Evolutionary conservation across 2,888 invertebrate genomes (phyloP), one percentile per base, ranked within the genome.

Genomic region (Oeneis ivallda): DNA sequence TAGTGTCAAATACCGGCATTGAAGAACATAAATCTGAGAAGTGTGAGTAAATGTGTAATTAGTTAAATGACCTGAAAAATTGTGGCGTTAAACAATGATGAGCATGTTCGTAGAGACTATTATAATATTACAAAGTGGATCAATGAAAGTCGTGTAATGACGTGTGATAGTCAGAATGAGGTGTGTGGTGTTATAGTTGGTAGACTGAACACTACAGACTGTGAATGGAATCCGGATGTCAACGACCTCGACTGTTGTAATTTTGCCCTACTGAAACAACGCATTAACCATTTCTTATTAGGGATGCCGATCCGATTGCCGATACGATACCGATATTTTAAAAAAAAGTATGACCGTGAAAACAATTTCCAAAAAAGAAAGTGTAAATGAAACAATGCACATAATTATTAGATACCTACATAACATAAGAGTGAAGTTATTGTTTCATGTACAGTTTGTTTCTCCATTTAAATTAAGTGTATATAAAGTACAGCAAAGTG

Each of bases 241-340:
- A 71, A 63, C 15, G 67, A 71, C 69, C 71, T 65, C 64, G n/a
- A 54, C 54, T 66, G 64, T 52, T 60, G 65, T 68, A 64, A 66
- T 63, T n/a, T n/a, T 56, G 52, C 45, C 59, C 62, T 62, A 62
- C 53, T 53, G 43, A 62, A 62, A 62, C 62, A 62, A 62, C 45
- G 62, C 15, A 43, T 62, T 34, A 19, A 53, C 26, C 26, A 52
- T 61, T 50, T 58, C n/a, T 58, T 41, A 61, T 50, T 60, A 60
- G 50, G 26, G 26, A 26, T 26, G 26, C 26, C n/a, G n/a, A n/a
- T 4, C 26, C 26, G 5, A 26, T 26, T 26, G 26, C 26, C 26
- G 26, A 26, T 26, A 26, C 5, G 26, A 1, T 26, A 26, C 5
- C 26, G 26, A 5, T 26, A 26, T 26, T 26, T 26, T 26, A 4